Evolutionary conservation across 2,888 invertebrate genomes (phyloP).

Genomic region (Hymenopus coronatus): DNA sequence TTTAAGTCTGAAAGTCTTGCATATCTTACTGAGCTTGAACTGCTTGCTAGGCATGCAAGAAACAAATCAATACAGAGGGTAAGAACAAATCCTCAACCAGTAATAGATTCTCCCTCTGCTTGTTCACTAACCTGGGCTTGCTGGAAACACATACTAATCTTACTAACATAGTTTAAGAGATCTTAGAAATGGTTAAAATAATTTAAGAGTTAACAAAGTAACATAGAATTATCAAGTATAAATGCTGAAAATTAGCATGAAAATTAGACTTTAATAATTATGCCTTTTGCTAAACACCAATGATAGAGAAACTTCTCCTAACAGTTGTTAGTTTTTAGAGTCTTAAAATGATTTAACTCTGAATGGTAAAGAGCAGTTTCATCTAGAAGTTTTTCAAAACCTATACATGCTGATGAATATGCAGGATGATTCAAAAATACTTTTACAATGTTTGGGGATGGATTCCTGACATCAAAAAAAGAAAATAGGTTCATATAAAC

Average conservation of each 20-base stretch:
- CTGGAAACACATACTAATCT: not conserved
- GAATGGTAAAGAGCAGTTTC: not conserved
- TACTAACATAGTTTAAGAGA: not conserved
- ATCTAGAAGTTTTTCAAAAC: not conserved
- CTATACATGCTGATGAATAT: not conserved
- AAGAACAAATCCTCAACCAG: conserved; percentile 41
- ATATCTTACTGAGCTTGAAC: conserved; percentile 51
- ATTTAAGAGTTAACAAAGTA: not conserved
- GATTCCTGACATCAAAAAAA: too few species aligned
- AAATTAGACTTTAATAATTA: not conserved
- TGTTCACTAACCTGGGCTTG: conserved; percentile 20
- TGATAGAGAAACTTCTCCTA: not conserved
- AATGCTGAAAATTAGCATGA: not conserved
- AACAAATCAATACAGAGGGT: conserved; percentile 53
- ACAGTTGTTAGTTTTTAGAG: not conserved
- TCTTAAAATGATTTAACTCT: not conserved
- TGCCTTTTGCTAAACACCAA: not conserved
- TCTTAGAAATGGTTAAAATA: not conserved
- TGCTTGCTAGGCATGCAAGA: conserved; percentile 52
- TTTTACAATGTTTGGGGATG: too few species aligned
- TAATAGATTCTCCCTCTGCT: not conserved
- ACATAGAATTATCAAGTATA: not conserved
- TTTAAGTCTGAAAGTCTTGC: conserved; percentile 53
- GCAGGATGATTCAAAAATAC: too few species aligned
- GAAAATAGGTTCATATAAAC: too few species aligned